Percentiles rank a stretch among this genome's conserved stretches.
Conservation (phyloP, 2,113 vertebrate species). For the Crypturellus undulatus region DNA sequence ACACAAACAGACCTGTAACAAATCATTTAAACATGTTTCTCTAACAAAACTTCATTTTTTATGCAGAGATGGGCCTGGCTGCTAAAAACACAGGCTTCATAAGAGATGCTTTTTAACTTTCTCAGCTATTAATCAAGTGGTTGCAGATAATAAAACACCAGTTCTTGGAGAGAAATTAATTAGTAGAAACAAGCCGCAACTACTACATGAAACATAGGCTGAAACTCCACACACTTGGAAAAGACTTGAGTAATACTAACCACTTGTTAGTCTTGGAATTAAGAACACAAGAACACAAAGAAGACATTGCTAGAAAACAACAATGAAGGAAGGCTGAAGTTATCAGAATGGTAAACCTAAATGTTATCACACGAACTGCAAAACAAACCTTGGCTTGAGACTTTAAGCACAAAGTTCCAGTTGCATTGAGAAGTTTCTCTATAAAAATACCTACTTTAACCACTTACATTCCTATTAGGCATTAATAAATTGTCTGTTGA, state of each 20-base stretch:
- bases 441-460: neutral
- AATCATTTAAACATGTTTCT: neutral
- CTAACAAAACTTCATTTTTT: neutral
- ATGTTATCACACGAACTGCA: fast-evolving
- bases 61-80: neutral
- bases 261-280: constrained; percentile 2
- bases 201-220: constrained; percentile 1
- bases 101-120: neutral
- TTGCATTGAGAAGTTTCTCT: fast-evolving
- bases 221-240: neutral
- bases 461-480: neutral
- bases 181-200: constrained; percentile 4
- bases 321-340: fast-evolving
- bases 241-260: neutral
- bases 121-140: neutral
- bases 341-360: neutral
- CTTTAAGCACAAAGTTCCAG: neutral
- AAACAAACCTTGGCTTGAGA: neutral
- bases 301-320: neutral
- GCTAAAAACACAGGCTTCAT: neutral
- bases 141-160: neutral
- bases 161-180: neutral
- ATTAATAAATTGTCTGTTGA: neutral
- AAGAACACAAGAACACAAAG: neutral
- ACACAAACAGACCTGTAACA: neutral